These are phyloP conservation scores for Eulemur rufifrons DNA, from an alignment of 2,113 vertebrate genomes.

Conservation along the genomic window DNA sequence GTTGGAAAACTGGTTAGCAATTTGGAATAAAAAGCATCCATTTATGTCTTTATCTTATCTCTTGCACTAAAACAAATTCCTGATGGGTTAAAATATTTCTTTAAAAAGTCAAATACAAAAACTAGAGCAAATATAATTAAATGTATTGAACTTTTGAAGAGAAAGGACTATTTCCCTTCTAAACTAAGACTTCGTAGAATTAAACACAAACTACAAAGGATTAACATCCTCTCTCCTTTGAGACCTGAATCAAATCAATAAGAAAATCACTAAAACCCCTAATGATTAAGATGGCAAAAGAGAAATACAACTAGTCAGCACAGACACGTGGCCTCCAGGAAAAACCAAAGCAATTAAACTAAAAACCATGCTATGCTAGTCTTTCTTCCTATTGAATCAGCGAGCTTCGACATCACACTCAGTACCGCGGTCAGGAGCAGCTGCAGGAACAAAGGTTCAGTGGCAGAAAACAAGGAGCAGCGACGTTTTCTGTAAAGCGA, in stretches of 20 bases:
- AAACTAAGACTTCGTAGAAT: not conserved
- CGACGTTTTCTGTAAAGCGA: not conserved
- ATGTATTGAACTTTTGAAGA: not conserved
- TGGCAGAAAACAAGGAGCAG: not conserved
- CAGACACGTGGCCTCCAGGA: not conserved
- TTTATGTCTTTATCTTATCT: not conserved
- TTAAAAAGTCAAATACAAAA: not conserved
- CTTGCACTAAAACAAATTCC: not conserved
- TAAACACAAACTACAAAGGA: conserved; percentile 7
- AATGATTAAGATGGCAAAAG: not conserved
- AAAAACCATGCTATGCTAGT: not conserved
- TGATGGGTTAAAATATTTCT: not conserved
- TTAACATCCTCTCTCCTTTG: not conserved
- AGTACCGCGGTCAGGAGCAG: not conserved
- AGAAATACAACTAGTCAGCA: not conserved
- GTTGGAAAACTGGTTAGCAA: not conserved
- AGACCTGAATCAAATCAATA: conserved; percentile 27
- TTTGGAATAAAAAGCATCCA: not conserved
- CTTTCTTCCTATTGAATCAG: not conserved
- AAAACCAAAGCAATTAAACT: not conserved
- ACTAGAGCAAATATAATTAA: conserved; percentile 22
- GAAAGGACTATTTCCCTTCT: not conserved
- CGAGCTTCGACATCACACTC: not conserved
- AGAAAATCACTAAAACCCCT: not conserved
- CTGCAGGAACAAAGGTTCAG: not conserved